These are phyloP conservation scores for Clostera curtula DNA, from an alignment of 2,888 invertebrate species.

Conservation along the genomic window DNA sequence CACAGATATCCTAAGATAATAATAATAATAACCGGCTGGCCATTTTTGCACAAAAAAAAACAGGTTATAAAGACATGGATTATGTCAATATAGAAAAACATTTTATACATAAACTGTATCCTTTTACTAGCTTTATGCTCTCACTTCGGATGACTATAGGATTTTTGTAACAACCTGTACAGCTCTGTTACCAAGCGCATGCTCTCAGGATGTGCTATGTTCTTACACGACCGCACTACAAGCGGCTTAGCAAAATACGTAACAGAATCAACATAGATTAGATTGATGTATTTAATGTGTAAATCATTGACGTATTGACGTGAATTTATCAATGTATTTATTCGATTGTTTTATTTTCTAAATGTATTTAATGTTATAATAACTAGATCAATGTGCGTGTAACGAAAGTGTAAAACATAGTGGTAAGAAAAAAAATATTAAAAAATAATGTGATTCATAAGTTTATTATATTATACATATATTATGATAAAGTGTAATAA, in stretches of 20 bases:
- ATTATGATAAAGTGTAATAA: too few species aligned
- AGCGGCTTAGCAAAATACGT: constrained; percentile 1
- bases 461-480: constrained; percentile 34
- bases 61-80: too few species aligned
- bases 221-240: neutral
- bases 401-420: constrained; percentile 24
- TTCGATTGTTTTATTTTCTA: constrained; percentile 1
- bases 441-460: constrained; percentile 58
- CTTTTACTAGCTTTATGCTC: too few species aligned
- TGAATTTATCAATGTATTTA: neutral
- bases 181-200: neutral
- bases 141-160: too few species aligned
- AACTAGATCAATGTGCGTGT: constrained; percentile 32
- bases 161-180: too few species aligned
- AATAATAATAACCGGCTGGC: too few species aligned
- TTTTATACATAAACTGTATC: too few species aligned
- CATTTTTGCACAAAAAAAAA: too few species aligned
- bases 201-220: too few species aligned
- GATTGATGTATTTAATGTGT: neutral
- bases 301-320: too few species aligned
- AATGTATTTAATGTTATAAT: neutral
- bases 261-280: neutral
- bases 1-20: too few species aligned
- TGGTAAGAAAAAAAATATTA: constrained; percentile 32
- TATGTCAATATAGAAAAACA: too few species aligned